phyloP scores from a whole-genome alignment of 2,888 invertebrate genomes.

The Drosophila quinaria region DNA sequence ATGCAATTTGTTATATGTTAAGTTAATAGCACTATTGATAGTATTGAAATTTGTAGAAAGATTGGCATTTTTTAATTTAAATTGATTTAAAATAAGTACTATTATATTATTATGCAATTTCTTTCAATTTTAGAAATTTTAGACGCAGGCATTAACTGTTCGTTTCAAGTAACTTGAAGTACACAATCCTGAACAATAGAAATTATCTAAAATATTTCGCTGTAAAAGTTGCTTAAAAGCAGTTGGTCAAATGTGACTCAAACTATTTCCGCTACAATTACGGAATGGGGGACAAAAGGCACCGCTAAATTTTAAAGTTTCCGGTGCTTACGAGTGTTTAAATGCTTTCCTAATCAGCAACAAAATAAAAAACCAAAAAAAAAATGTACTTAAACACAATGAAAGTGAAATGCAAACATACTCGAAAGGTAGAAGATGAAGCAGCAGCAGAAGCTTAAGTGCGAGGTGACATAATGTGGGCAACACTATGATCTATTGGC shows the following conservation, averaged over 20 bases:
- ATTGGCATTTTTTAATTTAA: no score
- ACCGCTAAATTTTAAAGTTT: conserved; percentile 42
- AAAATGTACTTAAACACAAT: conserved; percentile 44
- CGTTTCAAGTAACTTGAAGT: no score
- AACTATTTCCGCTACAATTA: conserved; percentile 63
- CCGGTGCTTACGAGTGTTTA: conserved; percentile 47
- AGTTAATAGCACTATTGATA: no score
- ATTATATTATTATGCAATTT: no score
- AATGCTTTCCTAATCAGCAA: conserved; percentile 51
- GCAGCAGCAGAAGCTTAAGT: conserved; percentile 7
- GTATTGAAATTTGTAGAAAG: no score
- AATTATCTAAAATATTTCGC: no score
- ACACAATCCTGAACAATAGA: no score
- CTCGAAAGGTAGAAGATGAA: conserved; percentile 13
- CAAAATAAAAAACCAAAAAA: neutral
- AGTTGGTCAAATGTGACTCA: conserved; percentile 26
- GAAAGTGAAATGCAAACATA: conserved; percentile 50
- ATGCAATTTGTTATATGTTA: no score
- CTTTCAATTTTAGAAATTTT: no score
- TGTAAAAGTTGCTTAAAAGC: no score
- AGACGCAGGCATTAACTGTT: no score
- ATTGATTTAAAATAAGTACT: no score
- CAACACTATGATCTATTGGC: conserved; percentile 22
- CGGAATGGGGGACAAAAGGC: conserved; percentile 16
- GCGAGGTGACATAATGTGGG: conserved; percentile 46